Conservation (phyloP, 2,113 vertebrate genomes). For the Peucedramus taeniatus region DNA sequence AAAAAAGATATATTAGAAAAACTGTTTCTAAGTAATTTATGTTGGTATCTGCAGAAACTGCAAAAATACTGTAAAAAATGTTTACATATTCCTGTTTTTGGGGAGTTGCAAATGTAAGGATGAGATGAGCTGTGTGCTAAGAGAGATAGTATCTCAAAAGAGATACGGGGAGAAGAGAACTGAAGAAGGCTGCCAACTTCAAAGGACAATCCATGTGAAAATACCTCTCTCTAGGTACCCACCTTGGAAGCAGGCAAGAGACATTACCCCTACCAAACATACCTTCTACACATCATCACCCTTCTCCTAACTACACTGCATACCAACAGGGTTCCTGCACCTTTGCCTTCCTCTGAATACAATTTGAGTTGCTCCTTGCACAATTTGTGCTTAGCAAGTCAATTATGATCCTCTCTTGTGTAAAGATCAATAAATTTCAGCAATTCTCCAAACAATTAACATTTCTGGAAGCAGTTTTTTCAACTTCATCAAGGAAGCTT, state of each 20-base stretch:
- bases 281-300: background rate
- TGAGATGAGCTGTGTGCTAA: background rate
- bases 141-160: no score
- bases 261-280: background rate
- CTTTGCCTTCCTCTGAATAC: background rate
- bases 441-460: background rate
- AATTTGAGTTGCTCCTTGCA: background rate
- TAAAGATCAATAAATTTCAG: background rate
- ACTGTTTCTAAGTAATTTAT: background rate
- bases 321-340: background rate
- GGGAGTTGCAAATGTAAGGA: background rate
- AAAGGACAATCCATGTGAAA: background rate
- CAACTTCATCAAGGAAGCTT: slow-evolving; percentile 11
- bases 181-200: background rate
- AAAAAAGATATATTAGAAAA: background rate
- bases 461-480: background rate
- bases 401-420: background rate
- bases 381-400: background rate
- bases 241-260: background rate
- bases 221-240: background rate
- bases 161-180: background rate
- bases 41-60: background rate
- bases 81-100: background rate
- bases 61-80: background rate
- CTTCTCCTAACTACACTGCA: background rate